Conservation (phyloP, 2,797 vertebrate species). For the Malacoctenus gilli region DNA sequence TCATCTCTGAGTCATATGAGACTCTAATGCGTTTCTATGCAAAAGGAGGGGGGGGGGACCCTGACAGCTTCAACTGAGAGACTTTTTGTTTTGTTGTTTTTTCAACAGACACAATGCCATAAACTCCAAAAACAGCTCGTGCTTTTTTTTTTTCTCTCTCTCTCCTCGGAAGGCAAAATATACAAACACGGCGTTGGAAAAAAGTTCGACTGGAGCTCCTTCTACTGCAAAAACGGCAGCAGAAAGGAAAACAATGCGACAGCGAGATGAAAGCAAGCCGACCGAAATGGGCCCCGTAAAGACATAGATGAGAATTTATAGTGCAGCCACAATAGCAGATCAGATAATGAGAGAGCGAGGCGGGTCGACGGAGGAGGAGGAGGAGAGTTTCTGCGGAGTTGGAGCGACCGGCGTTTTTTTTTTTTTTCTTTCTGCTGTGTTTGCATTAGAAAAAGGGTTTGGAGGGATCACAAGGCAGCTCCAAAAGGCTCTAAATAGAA, state of each 20-base stretch:
- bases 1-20: slow-evolving; percentile 57
- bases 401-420: slow-evolving; percentile 69
- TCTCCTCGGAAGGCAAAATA: no score
- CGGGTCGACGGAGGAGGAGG: slow-evolving; percentile 51
- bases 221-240: not conserved
- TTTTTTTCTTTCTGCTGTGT: slow-evolving; percentile 81
- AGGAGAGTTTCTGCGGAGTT: slow-evolving; percentile 58
- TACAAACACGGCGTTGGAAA: no score
- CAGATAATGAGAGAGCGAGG: slow-evolving; percentile 71
- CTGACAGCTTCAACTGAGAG: no score
- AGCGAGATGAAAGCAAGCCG: slow-evolving; percentile 30
- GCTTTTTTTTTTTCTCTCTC: no score
- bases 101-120: no score
- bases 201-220: no score
- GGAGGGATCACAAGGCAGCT: slow-evolving; percentile 80
- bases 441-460: slow-evolving; percentile 81
- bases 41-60: not conserved
- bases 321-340: slow-evolving; percentile 67
- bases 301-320: slow-evolving; percentile 50
- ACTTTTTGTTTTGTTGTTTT: no score
- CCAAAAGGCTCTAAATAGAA: slow-evolving; percentile 80
- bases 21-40: slow-evolving; percentile 43
- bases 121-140: no score
- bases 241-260: slow-evolving; percentile 33
- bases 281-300: slow-evolving; percentile 34